Conservation (phyloP, 2,113 vertebrate genomes). For the Chrysemys picta region DNA sequence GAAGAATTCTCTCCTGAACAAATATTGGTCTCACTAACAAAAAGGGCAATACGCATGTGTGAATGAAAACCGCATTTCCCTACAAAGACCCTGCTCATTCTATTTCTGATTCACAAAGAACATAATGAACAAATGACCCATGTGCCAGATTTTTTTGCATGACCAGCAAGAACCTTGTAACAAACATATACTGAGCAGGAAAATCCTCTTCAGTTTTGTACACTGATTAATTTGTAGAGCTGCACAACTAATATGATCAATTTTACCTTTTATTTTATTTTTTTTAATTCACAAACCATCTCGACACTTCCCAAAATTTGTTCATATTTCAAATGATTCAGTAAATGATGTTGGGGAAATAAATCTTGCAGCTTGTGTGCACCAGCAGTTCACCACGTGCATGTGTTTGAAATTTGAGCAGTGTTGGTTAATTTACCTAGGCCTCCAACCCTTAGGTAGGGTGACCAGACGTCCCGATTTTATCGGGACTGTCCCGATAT, state of each 20-base stretch:
- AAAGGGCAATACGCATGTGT: constrained; percentile 24
- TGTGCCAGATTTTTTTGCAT: constrained; percentile 60
- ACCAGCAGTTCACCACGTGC: not conserved
- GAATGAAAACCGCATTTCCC: constrained; percentile 70
- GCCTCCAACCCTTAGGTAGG: not conserved
- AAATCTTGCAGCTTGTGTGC: not conserved
- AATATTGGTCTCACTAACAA: constrained; percentile 61
- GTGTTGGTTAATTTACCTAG: not conserved
- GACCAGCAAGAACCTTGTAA: constrained; percentile 50
- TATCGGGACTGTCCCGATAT: too few relatives aligned
- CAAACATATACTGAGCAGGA: constrained; percentile 63
- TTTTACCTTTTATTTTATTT: not conserved
- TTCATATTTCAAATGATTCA: not conserved
- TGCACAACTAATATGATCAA: not conserved
- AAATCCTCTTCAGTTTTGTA: constrained; percentile 45
- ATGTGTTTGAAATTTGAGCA: not conserved
- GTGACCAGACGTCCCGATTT: too few relatives aligned
- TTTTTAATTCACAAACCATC: not conserved
- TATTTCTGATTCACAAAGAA: constrained; percentile 64
- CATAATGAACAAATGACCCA: constrained; percentile 47
- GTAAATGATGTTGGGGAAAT: not conserved
- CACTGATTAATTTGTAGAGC: constrained; percentile 3
- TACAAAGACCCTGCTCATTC: constrained; percentile 64
- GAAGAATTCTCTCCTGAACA: constrained; percentile 73
- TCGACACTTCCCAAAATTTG: not conserved